Evolutionary conservation across 2,797 vertebrate genomes (phyloP), one percentile per base, ranked within the genome.

Genomic region (Lutjanus argentimaculatus): DNA sequence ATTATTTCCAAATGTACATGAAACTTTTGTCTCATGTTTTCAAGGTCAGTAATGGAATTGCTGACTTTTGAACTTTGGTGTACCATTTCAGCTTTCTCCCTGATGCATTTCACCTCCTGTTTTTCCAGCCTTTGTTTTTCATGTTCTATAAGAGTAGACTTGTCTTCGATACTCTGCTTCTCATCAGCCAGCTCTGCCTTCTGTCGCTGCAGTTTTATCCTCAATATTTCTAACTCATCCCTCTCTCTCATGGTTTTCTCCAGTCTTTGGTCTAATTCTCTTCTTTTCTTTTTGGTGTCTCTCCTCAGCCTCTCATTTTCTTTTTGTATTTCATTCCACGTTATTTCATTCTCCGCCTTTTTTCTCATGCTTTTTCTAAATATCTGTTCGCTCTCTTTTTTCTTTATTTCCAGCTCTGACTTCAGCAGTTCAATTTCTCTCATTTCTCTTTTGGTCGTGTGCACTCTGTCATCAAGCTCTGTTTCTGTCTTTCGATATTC

Each of bases 401-500:
- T 93, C 45, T 90, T 83, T 0, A 57, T 85, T 57, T 91, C 85
- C 55, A 94, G 69, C 57, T 95, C 92, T n/a, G 81, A 84, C 75
- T 87, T 93, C 52, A 94, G 63, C 11, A 92, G 30, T 49, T 94
- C 93, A 72, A 92, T 88, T 82, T 95, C 91, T 80, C 16, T 71
- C 48, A 90, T 91, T 67, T 94, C 75, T 75, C 71, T 88, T 82
- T 90, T 91, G 12, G 51, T 80, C 13, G 12, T 74, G 56, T 63
- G 83, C 53, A 85, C 71, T 56, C 17, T 89, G 22, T 87, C 83
- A 43, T 93, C 87, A 40, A 93, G 53, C 17, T 92, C 78, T 7
- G 58, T 83, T 70, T 89, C 61, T 93, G 73, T 36, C 14, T 83
- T 72, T 86, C 30, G 8, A 91, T 79, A 22, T 67, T 81, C 13